phyloP scores from a whole-genome alignment of 2,113 vertebrate species.

The Galemys pyrenaicus region DNA sequence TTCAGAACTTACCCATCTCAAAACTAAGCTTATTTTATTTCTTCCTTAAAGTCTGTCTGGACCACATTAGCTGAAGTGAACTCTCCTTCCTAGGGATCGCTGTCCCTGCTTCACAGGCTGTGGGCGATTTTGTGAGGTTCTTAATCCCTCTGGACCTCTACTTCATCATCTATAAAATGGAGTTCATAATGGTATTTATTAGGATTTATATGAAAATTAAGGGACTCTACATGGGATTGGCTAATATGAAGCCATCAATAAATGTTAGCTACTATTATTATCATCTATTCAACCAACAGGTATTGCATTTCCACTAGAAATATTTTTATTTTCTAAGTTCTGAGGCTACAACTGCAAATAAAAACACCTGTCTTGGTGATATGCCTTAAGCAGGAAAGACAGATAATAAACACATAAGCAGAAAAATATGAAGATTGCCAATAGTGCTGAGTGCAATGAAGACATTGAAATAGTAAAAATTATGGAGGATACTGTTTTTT shows the following conservation, averaged over 20 bases:
- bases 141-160: background rate
- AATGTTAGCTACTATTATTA: background rate
- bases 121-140: background rate
- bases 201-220: background rate
- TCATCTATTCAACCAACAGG: constrained; percentile 5
- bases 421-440: background rate
- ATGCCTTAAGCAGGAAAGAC: background rate
- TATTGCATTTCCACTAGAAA: background rate
- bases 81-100: background rate
- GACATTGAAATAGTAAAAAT: constrained; percentile 21
- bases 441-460: background rate
- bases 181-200: background rate
- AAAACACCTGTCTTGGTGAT: background rate
- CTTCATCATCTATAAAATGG: constrained; percentile 3
- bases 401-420: background rate
- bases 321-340: background rate
- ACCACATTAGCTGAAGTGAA: background rate
- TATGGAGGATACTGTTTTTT: background rate
- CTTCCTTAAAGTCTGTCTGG: constrained; percentile 21
- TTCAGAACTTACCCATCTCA: background rate
- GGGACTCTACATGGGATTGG: background rate
- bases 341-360: background rate
- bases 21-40: background rate
- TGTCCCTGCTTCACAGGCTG: background rate
- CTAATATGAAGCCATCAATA: background rate